Evolutionary conservation across 2,113 vertebrate genomes (phyloP), one percentile per base, ranked within the genome.

Genomic region (Acrocephalus arundinaceus): DNA sequence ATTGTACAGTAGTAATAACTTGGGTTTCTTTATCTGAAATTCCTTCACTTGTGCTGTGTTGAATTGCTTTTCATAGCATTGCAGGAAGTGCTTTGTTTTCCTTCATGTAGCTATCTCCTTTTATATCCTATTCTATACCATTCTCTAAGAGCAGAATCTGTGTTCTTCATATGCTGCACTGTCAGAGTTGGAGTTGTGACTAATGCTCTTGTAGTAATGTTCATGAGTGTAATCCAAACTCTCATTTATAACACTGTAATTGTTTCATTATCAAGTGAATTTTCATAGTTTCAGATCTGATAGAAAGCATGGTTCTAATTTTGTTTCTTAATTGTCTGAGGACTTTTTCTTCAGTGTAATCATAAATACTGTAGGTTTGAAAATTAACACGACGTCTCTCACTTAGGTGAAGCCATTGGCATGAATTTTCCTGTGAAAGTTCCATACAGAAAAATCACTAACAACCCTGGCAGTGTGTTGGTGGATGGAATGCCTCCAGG

Each of bases 401-500:
- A 8, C n/a, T 52, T 57, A 98, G 98, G 98, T 55, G 98, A 98
- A 94, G 98, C 98, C 28, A 98, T 98, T 41, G 98, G 98, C 13
- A 96, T 98, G 98, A 97, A 93, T 71, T 98, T 98, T 46, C 98
- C 98, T 5, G 97, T 98, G 85, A 98, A 98, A 85, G 98, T 98
- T 20, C 98, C 98, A 2, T 98, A 98, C 88, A 97, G 98, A 84
- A 98, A 98, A 82, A 98, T 98, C 91, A 98, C 97, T 1, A 91
- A 97, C 72, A 98, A 98, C 90, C 98, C 98, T 21, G 98, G 98
- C 91, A 98, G 98, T 11, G 97, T 98, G 79, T 96, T 98, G 89
- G 98, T 98, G 11, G 98, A 98, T 17, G 98, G 98, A 66, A 90
- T 98, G 98, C 98, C 98, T 39, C 97, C 98, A 2, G 98, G 98